phyloP scores from a whole-genome alignment of 1,140 invertebrate species.

The Theocolax elegans region DNA sequence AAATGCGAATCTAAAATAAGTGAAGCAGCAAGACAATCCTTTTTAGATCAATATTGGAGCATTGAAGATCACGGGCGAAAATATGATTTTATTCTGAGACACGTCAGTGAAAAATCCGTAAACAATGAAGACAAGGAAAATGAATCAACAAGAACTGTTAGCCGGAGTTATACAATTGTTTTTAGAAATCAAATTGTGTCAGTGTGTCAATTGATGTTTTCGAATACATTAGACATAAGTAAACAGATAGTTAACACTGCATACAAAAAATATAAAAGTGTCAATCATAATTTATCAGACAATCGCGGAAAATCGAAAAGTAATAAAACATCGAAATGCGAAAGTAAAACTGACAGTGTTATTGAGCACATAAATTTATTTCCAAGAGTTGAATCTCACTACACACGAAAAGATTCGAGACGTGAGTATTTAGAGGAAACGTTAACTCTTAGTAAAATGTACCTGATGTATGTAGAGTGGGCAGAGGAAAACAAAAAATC shows the following conservation, averaged over 20 bases:
- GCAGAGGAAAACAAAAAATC: background rate
- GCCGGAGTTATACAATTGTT: background rate
- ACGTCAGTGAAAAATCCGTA: background rate
- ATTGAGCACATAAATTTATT: constrained; percentile 1
- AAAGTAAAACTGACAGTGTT: background rate
- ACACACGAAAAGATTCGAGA: background rate
- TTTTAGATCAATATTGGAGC: too few relatives aligned
- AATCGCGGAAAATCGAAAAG: background rate
- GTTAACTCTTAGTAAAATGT: background rate
- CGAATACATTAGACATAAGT: background rate
- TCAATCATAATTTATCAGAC: background rate
- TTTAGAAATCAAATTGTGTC: background rate
- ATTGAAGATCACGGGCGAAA: background rate
- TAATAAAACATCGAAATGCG: background rate
- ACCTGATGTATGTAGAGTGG: background rate
- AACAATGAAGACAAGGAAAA: background rate
- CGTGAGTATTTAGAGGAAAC: constrained; percentile 1
- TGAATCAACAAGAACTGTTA: too few relatives aligned
- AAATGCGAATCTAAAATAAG: too few relatives aligned
- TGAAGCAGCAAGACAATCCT: too few relatives aligned
- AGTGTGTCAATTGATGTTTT: background rate
- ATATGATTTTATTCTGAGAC: background rate
- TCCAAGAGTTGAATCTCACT: constrained; percentile 2
- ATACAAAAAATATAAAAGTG: constrained; percentile 10
- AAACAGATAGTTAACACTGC: constrained; percentile 1